Evolutionary conservation across 2,888 invertebrate species (phyloP).

Genomic region (Agriopis leucophaearia): DNA sequence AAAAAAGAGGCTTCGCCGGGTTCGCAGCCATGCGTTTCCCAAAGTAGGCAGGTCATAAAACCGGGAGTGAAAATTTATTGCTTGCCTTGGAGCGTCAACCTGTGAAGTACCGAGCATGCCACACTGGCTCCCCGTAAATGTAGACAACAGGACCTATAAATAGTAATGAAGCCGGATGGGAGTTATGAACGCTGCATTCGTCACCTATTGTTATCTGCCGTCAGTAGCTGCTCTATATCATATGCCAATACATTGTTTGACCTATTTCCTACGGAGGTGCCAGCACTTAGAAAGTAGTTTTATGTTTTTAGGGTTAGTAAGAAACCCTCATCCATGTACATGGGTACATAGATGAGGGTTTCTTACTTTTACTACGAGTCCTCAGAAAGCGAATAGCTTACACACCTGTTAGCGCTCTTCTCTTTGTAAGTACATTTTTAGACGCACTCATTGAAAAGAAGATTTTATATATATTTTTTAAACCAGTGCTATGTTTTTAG

Average conservation of each 20-base stretch:
- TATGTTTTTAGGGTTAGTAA: no score
- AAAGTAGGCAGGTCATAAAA: constrained; percentile 35
- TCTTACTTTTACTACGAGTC: no score
- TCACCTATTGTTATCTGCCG: constrained; percentile 15
- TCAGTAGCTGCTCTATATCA: constrained; percentile 1
- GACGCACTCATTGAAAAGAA: no score
- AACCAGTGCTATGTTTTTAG: no score
- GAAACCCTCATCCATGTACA: no score
- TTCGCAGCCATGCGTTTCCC: constrained; percentile 26
- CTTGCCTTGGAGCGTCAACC: constrained; percentile 27
- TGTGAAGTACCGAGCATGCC: constrained; percentile 21
- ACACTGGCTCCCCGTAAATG: constrained; percentile 18
- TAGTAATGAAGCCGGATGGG: constrained; percentile 31
- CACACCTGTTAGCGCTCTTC: no score
- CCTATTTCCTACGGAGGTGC: not conserved
- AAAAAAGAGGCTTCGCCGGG: constrained; percentile 18
- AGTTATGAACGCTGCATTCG: constrained; percentile 35
- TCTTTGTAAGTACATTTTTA: no score
- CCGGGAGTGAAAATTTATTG: constrained; percentile 34
- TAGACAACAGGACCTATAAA: constrained; percentile 29
- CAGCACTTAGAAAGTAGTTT: no score
- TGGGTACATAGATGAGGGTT: no score
- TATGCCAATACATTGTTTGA: not conserved
- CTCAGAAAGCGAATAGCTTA: no score
- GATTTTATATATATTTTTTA: no score